Percentiles rank a stretch among this genome's conserved stretches.
phyloP scores from a whole-genome alignment of 1,140 invertebrate genomes.

The Ruditapes philippinarum region DNA sequence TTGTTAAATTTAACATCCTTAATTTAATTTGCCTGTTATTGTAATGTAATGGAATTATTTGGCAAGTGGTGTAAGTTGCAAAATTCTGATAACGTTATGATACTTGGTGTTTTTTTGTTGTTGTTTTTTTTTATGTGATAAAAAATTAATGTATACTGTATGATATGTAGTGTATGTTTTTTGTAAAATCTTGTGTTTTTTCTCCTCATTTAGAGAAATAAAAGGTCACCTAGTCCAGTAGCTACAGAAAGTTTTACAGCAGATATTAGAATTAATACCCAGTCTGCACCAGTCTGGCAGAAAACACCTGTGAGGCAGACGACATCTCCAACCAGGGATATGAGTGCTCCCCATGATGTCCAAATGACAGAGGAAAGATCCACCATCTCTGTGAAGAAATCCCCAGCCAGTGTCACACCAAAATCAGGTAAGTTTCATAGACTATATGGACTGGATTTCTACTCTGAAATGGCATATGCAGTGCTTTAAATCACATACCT shows the following conservation, averaged over 20 bases:
- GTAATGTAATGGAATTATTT: background rate
- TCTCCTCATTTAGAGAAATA: background rate
- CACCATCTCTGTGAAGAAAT: constrained; percentile 26
- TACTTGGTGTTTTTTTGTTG: too few species aligned
- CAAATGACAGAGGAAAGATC: constrained; percentile 48
- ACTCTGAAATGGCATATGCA: too few species aligned
- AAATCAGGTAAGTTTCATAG: background rate
- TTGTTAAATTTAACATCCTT: too few species aligned
- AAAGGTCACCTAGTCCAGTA: constrained; percentile 36
- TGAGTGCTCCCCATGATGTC: constrained; percentile 28
- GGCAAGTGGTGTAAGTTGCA: too few species aligned
- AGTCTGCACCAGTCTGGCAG: constrained; percentile 20
- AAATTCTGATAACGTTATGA: too few species aligned
- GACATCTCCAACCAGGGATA: background rate
- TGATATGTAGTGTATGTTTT: too few species aligned
- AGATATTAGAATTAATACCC: background rate
- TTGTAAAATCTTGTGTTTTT: too few species aligned
- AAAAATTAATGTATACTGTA: too few species aligned
- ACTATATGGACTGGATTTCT: too few species aligned
- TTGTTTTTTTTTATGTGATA: too few species aligned
- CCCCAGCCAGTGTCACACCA: background rate
- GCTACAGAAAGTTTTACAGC: constrained; percentile 15
- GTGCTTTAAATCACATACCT: too few species aligned
- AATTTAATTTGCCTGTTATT: background rate
- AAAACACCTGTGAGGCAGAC: background rate